A percentile compares a stretch with the other conserved stretches of the same genome.
Conservation (phyloP, 2,888 invertebrate species). For the Phanerotoma sp. region DNA sequence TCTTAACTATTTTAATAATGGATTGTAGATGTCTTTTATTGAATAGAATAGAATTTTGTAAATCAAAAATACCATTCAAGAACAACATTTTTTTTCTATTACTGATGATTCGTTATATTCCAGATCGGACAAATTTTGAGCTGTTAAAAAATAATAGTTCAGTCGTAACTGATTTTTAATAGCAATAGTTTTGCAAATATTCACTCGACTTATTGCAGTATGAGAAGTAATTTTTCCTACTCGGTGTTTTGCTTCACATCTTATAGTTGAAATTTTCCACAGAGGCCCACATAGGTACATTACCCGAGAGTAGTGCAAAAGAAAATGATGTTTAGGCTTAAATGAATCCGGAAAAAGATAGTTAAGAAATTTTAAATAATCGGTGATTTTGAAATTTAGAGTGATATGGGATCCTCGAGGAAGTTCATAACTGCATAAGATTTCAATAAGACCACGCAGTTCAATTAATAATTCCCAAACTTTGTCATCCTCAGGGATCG, state of each 20-base stretch:
- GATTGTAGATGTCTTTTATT: too few relatives aligned
- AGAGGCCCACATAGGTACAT: conserved; percentile 23
- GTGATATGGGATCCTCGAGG: background rate
- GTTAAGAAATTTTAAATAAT: conserved; percentile 21
- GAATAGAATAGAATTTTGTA: too few relatives aligned
- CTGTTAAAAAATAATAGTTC: too few relatives aligned
- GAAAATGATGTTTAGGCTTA: conserved; percentile 29
- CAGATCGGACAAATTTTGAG: too few relatives aligned
- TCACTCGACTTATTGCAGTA: conserved; percentile 15
- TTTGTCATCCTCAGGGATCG: conserved; percentile 13
- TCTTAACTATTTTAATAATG: too few relatives aligned
- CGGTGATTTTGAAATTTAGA: conserved; percentile 3
- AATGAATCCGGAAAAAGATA: conserved; percentile 8
- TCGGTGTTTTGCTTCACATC: conserved; percentile 26
- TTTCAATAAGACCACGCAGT: conserved; percentile 15
- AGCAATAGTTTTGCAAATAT: conserved; percentile 22
- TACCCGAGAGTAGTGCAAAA: conserved; percentile 25
- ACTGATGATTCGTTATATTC: too few relatives aligned
- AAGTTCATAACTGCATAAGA: background rate
- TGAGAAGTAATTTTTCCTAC: conserved; percentile 11
- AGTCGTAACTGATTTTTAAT: conserved; percentile 17
- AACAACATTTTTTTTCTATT: too few relatives aligned
- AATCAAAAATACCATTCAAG: too few relatives aligned
- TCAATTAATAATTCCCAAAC: conserved; percentile 19
- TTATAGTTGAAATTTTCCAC: conserved; percentile 23